Evolutionary conservation across 2,113 vertebrate genomes (phyloP).

Genomic region (Amphiprion percula): DNA sequence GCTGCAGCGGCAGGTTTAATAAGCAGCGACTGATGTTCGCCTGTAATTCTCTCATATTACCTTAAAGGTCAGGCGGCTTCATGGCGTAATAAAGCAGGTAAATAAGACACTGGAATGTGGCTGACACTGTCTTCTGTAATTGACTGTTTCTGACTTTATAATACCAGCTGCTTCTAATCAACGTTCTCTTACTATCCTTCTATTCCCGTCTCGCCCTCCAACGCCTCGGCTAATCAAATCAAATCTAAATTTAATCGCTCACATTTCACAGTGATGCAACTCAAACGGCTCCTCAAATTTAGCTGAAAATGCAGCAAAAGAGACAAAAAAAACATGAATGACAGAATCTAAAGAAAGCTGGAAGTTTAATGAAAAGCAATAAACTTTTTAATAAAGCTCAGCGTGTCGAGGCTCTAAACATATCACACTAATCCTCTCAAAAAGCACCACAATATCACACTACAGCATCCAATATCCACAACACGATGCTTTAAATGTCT

Average conservation of each 20-base stretch:
- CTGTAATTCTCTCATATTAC: conserved; percentile 73
- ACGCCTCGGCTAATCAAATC: conserved; percentile 57
- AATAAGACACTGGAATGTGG: conserved; percentile 65
- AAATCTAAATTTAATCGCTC: conserved; percentile 68
- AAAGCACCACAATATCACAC: background rate
- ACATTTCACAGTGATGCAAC: conserved; percentile 47
- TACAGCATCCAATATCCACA: conserved; percentile 11
- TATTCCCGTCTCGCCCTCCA: conserved; percentile 61
- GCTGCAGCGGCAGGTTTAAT: conserved; percentile 65
- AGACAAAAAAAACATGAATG: conserved; percentile 31
- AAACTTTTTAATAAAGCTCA: conserved; percentile 63
- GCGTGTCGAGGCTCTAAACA: conserved; percentile 16
- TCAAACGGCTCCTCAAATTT: conserved; percentile 31
- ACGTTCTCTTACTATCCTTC: conserved; percentile 55
- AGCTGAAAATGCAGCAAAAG: conserved; percentile 51
- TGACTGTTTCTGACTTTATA: conserved; percentile 71
- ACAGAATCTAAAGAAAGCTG: conserved; percentile 40
- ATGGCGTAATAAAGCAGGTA: conserved; percentile 75
- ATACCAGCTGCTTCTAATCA: conserved; percentile 71
- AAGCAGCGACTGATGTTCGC: conserved; percentile 49
- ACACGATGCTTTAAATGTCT: conserved; percentile 8
- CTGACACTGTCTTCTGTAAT: conserved; percentile 66
- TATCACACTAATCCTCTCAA: conserved; percentile 34
- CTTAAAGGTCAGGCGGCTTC: conserved; percentile 76
- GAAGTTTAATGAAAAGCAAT: conserved; percentile 65